These are phyloP conservation scores for Thinocorus orbignyianus DNA, from an alignment of 2,113 vertebrate species.

Conservation along the genomic window DNA sequence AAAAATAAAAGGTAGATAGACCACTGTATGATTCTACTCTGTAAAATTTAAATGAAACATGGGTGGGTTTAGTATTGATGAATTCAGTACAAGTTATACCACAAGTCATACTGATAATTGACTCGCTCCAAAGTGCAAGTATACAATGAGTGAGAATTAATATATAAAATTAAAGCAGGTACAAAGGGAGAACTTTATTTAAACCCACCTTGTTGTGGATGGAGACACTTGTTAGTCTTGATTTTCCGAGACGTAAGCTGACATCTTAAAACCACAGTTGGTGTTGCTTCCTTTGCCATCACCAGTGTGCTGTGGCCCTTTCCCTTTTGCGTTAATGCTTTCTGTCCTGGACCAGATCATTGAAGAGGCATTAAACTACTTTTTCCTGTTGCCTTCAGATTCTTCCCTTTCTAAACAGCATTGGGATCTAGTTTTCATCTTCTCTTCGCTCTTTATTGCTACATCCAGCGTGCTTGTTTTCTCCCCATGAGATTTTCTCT, in stretches of 20 bases:
- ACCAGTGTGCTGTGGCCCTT: background rate
- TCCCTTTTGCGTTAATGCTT: background rate
- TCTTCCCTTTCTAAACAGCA: background rate
- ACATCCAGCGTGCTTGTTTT: fast-evolving
- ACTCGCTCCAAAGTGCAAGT: fast-evolving
- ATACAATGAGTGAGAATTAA: background rate
- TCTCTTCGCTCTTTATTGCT: background rate
- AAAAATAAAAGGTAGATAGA: background rate
- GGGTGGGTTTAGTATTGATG: background rate
- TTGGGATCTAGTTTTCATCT: background rate
- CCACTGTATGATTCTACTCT: background rate
- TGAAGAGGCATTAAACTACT: background rate
- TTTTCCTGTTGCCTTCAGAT: background rate
- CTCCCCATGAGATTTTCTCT: background rate
- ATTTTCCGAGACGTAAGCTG: background rate
- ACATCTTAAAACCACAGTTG: background rate
- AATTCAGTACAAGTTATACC: background rate
- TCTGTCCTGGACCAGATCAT: background rate
- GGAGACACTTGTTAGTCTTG: fast-evolving
- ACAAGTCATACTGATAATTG: background rate
- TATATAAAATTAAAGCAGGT: background rate
- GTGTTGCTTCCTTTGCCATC: background rate
- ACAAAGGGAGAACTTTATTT: background rate
- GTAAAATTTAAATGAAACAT: background rate
- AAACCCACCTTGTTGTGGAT: background rate